Evolutionary conservation across 2,113 vertebrate genomes (phyloP), one percentile per base, ranked within the genome.

Genomic region (Helogale parvula): DNA sequence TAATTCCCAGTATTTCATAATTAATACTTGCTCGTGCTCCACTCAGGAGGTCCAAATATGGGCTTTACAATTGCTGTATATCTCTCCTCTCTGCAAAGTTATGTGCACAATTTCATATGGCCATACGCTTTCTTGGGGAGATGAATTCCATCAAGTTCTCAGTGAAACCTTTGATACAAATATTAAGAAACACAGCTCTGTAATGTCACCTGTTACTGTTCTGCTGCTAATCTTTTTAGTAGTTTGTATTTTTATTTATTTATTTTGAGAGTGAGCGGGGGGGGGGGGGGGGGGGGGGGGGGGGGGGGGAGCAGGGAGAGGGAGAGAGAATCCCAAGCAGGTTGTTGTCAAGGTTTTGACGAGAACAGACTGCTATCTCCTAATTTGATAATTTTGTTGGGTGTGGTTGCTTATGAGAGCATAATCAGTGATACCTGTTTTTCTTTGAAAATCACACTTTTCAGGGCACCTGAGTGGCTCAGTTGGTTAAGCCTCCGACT

Each of bases 401-500:
- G 19, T 45, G 35, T 91, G 77, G 16, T 74, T 90, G 45, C 45
- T 82, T 94, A 50, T n/a, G 41, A 90, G n/a, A 95, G 27, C 41
- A 52, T 76, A 50, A 23, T 92, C 31, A 81, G 25, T 88, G 54
- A 72, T 92, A 68, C 54, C 31, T 88, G 10, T 88, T 88, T 76
- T 85, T 96, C 79, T 92, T n/a, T 94, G 80, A 83, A 91, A 89
- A 71, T 38, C 54, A 83, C 57, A 60, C 21, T 60, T 60, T 17
- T 54, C 45, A 5, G 41, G 41, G 41, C 5, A 0, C 41, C 41
- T 41, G 41, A 5, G 41, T 41, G 5, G 41, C 41, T 41, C 41
- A 41, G 41, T 41, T 41, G 41, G 41, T 41, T 41, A 41, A 41
- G 41, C 41, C 41, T 41, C 4, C 5, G 5, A 41, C 41, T 41